A percentile compares a stretch with the other conserved stretches of the same genome.
Evolutionary conservation across 1,140 invertebrate genomes (phyloP).

Genomic region (Drosophila erecta): DNA sequence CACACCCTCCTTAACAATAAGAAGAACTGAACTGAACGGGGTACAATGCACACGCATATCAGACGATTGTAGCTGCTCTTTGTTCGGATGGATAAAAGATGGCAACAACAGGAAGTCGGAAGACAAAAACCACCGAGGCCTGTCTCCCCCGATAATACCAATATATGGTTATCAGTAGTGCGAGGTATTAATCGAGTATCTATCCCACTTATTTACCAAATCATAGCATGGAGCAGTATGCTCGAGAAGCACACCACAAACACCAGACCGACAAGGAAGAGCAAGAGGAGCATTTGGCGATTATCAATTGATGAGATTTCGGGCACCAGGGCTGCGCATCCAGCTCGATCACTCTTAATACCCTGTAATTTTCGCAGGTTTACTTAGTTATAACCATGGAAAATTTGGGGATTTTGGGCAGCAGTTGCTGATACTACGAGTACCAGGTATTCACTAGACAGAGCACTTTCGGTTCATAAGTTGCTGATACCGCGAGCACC

Average conservation of each 20-base stretch:
- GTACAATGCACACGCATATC: conserved; percentile 13
- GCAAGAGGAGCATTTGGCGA: conserved; percentile 34
- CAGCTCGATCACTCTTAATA: neutral
- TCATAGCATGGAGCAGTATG: conserved; percentile 37
- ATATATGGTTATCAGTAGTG: conserved; percentile 4
- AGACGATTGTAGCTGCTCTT: conserved; percentile 33
- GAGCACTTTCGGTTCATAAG: neutral
- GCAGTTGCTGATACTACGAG: conserved; percentile 9
- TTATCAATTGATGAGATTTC: conserved; percentile 3
- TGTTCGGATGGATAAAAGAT: conserved; percentile 48
- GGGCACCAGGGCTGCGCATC: neutral
- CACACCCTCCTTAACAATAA: neutral
- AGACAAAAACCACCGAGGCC: conserved; percentile 23
- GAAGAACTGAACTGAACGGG: neutral
- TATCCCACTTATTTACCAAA: conserved; percentile 53
- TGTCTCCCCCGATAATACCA: conserved; percentile 27
- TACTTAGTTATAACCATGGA: neutral
- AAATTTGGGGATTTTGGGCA: neutral
- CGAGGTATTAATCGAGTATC: neutral
- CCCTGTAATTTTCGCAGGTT: neutral
- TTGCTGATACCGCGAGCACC: conserved; percentile 7
- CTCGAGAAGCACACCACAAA: conserved; percentile 47
- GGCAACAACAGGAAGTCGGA: conserved; percentile 62
- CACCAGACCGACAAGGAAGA: conserved; percentile 41
- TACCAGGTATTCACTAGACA: conserved; percentile 5